phyloP scores from a whole-genome alignment of 2,888 invertebrate genomes.

The Andrena trimmerana region DNA sequence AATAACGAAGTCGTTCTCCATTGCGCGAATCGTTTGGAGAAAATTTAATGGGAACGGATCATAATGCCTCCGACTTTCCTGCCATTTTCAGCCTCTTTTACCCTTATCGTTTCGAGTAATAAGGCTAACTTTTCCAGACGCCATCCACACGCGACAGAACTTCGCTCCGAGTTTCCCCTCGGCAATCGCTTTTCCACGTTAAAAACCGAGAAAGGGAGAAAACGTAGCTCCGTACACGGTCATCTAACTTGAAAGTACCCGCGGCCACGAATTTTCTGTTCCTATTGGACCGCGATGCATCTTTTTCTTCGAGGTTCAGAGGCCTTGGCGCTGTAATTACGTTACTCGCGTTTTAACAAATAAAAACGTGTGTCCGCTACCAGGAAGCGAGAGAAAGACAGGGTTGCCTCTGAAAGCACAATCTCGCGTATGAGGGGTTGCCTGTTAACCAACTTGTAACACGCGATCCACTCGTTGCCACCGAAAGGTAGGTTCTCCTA shows the following conservation, averaged over 20 bases:
- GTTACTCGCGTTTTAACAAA: conserved; percentile 10
- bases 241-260: neutral
- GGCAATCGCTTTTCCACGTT: neutral
- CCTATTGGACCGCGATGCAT: neutral
- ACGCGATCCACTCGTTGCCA: conserved; percentile 65
- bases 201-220: neutral
- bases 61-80: neutral
- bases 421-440: conserved; percentile 45
- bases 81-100: neutral
- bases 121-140: conserved; percentile 18
- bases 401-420: conserved; percentile 41
- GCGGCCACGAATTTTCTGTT: conserved; percentile 34
- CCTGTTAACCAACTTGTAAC: conserved; percentile 56
- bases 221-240: too few species aligned
- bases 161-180: neutral
- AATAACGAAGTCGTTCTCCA: neutral
- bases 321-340: conserved; percentile 35
- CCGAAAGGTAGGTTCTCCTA: conserved; percentile 16
- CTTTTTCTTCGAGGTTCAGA: neutral
- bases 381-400: neutral
- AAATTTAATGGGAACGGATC: neutral
- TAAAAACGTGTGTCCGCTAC: neutral
- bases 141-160: conserved; percentile 23
- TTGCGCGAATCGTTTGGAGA: neutral
- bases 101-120: conserved; percentile 36